Percentiles rank a stretch among this genome's conserved stretches.
Evolutionary conservation across 2,797 vertebrate genomes (phyloP).

Genomic region (Danio jaintianensis): DNA sequence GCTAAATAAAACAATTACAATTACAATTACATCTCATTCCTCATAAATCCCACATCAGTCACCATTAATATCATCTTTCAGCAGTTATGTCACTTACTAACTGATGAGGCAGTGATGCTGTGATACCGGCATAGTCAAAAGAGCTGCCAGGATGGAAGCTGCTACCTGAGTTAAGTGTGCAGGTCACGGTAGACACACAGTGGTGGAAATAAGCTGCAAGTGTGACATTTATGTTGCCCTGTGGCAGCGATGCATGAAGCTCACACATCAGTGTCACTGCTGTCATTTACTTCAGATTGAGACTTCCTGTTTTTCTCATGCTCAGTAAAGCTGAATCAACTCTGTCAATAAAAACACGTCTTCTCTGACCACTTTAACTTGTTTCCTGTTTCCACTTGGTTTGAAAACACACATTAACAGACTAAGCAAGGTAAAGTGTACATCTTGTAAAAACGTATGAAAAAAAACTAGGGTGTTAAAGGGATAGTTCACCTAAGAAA

Average conservation of each 20-base stretch:
- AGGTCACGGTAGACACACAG: slow-evolving; percentile 16
- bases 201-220: slow-evolving; percentile 20
- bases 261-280: slow-evolving; percentile 38
- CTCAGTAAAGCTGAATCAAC: slow-evolving; percentile 15
- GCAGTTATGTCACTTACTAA: not conserved
- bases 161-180: slow-evolving; percentile 20
- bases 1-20: not conserved
- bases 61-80: not conserved
- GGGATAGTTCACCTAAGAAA: not conserved
- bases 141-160: not conserved
- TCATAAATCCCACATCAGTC: not conserved
- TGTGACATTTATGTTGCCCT: slow-evolving; percentile 29
- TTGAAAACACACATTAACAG: slow-evolving; percentile 17
- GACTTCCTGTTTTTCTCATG: slow-evolving; percentile 14
- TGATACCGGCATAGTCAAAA: not conserved
- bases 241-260: slow-evolving; percentile 13
- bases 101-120: not conserved
- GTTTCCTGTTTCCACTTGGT: slow-evolving; percentile 25
- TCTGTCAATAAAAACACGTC: slow-evolving; percentile 33
- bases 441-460: slow-evolving; percentile 2
- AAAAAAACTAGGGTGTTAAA: not conserved
- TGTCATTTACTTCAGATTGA: slow-evolving; percentile 17
- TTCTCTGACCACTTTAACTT: slow-evolving; percentile 24
- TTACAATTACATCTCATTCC: not conserved
- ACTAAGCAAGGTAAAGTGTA: not conserved